Evolutionary conservation across 2,113 vertebrate genomes (phyloP).

Genomic region (Guaruba guarouba): DNA sequence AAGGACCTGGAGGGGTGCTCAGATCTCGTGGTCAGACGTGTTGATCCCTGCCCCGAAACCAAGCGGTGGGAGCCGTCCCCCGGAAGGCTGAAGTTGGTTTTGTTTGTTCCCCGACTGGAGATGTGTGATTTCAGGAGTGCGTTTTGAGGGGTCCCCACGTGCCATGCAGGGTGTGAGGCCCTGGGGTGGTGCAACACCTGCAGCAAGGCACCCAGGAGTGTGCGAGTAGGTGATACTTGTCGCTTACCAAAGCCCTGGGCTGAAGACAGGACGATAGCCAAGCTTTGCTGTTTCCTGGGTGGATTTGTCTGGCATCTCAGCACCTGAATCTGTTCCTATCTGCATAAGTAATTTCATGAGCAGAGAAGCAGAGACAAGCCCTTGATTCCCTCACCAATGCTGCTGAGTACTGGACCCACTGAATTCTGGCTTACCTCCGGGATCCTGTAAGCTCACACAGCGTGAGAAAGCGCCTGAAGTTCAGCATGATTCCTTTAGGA

Average conservation of each 20-base stretch:
- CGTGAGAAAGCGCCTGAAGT: background rate
- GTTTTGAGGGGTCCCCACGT: accelerated
- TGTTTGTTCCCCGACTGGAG: background rate
- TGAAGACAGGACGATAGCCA: background rate
- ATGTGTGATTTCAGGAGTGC: background rate
- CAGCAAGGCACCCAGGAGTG: background rate
- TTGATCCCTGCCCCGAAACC: background rate
- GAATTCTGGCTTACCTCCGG: accelerated
- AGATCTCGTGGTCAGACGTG: accelerated
- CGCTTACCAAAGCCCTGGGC: background rate
- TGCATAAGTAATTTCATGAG: background rate
- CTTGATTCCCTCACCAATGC: background rate
- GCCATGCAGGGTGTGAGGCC: background rate
- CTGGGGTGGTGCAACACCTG: background rate
- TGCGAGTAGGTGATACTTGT: background rate
- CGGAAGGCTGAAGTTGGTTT: background rate
- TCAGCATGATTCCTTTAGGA: background rate
- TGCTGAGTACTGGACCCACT: background rate
- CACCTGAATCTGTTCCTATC: background rate
- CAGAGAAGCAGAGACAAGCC: background rate
- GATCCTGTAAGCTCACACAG: background rate
- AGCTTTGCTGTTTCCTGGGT: background rate
- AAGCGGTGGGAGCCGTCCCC: accelerated
- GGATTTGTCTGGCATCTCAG: background rate
- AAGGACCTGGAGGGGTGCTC: background rate